phyloP scores from a whole-genome alignment of 2,888 invertebrate species.

The Cryptus armator region DNA sequence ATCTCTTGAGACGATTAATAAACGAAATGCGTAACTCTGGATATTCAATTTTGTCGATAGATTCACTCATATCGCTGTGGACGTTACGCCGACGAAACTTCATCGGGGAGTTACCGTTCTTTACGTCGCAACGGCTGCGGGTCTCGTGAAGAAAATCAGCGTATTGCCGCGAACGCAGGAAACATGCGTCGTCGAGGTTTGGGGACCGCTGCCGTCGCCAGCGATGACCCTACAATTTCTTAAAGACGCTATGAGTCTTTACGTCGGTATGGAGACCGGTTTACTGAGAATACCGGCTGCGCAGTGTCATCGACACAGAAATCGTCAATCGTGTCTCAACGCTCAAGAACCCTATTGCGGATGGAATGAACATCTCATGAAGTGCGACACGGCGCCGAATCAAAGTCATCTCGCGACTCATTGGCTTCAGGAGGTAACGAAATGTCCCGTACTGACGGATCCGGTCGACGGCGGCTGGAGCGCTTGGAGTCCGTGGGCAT shows the following conservation, averaged over 20 bases:
- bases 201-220: constrained; percentile 89
- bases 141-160: constrained; percentile 92
- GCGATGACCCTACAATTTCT: constrained; percentile 90
- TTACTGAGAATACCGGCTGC: constrained; percentile 89
- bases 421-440: constrained; percentile 91
- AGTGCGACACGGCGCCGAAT: constrained; percentile 90
- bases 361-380: constrained; percentile 93
- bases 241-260: constrained; percentile 90
- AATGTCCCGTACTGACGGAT: constrained; percentile 90
- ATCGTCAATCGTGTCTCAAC: constrained; percentile 90
- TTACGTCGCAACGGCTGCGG: constrained; percentile 92
- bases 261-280: constrained; percentile 81
- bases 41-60: constrained; percentile 66
- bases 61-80: constrained; percentile 93
- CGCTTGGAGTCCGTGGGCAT: constrained; percentile 93
- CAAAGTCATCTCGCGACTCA: constrained; percentile 88
- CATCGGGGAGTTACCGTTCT: constrained; percentile 91
- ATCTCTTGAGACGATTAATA: background rate
- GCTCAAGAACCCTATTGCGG: constrained; percentile 98
- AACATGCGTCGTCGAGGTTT: constrained; percentile 94
- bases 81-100: constrained; percentile 91
- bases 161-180: constrained; percentile 90
- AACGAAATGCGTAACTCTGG: background rate
- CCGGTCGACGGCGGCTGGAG: constrained; percentile 95
- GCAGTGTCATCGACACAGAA: constrained; percentile 91